Conservation (phyloP, 2,888 invertebrate species). For the Liopterus haemorrhoidalis region DNA sequence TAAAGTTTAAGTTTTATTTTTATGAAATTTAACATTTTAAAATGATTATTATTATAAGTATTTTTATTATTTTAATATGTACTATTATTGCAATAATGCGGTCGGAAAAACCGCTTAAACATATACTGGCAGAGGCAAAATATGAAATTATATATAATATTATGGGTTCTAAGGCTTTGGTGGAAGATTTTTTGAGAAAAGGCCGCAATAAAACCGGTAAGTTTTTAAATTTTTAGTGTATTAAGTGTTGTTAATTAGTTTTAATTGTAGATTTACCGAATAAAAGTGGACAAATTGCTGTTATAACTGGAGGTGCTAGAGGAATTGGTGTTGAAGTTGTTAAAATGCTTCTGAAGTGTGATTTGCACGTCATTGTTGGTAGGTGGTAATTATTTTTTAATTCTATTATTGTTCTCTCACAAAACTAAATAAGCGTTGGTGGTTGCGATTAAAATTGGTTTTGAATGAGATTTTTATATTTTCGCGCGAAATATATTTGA, state of each 20-base stretch:
- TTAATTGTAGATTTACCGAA: slow-evolving; percentile 57
- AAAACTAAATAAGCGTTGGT: background rate
- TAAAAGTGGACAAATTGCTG: slow-evolving; percentile 63
- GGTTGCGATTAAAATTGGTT: background rate
- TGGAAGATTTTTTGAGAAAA: slow-evolving; percentile 55
- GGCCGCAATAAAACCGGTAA: slow-evolving; percentile 52
- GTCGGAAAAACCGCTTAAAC: slow-evolving; percentile 51
- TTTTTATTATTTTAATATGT: slow-evolving; percentile 35
- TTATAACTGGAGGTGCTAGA: slow-evolving; percentile 81
- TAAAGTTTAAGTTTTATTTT: too few species aligned
- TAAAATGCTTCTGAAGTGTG: slow-evolving; percentile 66
- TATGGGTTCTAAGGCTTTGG: slow-evolving; percentile 53
- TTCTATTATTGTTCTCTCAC: background rate
- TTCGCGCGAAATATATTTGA: background rate
- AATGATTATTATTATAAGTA: slow-evolving; percentile 39
- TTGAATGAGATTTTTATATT: background rate
- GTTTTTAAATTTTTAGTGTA: slow-evolving; percentile 22
- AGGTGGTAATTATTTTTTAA: slow-evolving; percentile 36
- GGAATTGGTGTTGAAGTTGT: slow-evolving; percentile 78
- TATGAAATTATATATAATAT: slow-evolving; percentile 55
- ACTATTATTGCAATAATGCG: slow-evolving; percentile 42
- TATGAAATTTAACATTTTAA: slow-evolving; percentile 6
- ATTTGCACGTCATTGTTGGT: slow-evolving; percentile 72
- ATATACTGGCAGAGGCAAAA: slow-evolving; percentile 51
- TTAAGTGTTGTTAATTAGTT: too few species aligned